phyloP scores from a whole-genome alignment of 2,888 invertebrate genomes.

The Pristionchus exspectatus region DNA sequence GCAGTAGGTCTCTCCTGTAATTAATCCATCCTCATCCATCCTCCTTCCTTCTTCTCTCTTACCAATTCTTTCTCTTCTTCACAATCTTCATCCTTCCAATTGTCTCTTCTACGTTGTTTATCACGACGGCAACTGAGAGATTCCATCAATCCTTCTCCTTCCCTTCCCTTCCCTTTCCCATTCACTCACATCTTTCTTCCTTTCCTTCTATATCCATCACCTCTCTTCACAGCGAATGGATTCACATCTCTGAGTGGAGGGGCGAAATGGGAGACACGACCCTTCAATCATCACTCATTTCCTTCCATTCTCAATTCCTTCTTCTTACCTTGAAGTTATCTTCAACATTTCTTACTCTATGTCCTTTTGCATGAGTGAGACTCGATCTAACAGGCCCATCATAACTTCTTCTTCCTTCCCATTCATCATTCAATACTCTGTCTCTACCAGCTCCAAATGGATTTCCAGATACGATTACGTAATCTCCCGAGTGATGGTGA shows the following conservation, averaged over 20 bases:
- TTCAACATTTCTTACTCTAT: not conserved
- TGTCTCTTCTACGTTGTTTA: conserved; percentile 21
- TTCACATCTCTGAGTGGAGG: not conserved
- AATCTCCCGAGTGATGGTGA: not conserved
- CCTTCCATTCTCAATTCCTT: not conserved
- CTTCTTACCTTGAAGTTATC: conserved; percentile 35
- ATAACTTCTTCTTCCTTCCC: not conserved
- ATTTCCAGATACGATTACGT: conserved; percentile 20
- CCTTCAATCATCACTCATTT: conserved; percentile 3
- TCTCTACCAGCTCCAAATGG: conserved; percentile 34
- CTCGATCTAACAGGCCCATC: conserved; percentile 21
- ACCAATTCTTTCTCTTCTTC: conserved; percentile 10
- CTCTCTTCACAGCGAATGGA: conserved; percentile 45
- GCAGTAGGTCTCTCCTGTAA: conserved; percentile 3
- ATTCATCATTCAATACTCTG: conserved; percentile 45
- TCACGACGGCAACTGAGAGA: conserved; percentile 18
- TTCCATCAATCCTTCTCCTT: not conserved
- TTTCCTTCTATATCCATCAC: conserved; percentile 24
- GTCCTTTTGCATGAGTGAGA: not conserved
- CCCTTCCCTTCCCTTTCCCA: too few species aligned
- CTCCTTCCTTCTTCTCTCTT: not conserved
- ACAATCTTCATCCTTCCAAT: conserved; percentile 32
- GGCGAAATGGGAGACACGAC: not conserved
- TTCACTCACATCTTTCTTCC: conserved; percentile 21
- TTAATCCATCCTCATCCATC: not conserved